Percentiles rank a stretch among this genome's conserved stretches.
These are phyloP conservation scores for Cryptocephalus moraei DNA, from an alignment of 2,888 invertebrate species.

Conservation along the genomic window DNA sequence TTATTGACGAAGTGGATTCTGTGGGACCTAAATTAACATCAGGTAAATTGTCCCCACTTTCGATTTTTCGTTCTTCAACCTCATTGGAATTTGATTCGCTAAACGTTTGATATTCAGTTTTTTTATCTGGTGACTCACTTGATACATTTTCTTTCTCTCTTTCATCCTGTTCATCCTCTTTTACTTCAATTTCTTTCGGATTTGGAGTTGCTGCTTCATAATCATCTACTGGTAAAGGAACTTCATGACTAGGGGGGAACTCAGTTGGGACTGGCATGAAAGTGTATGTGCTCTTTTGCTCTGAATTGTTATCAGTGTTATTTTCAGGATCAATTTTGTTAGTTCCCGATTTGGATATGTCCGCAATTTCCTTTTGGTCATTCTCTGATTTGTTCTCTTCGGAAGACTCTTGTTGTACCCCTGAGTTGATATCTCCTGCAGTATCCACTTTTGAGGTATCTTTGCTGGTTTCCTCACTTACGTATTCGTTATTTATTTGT, in stretches of 20 bases:
- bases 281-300: conserved; percentile 1
- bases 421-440: conserved; percentile 20
- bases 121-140: not conserved
- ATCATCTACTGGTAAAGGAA: too few relatives aligned
- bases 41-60: too few relatives aligned
- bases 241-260: not conserved
- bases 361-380: too few relatives aligned
- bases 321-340: too few relatives aligned
- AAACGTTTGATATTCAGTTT: not conserved
- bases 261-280: not conserved
- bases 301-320: not conserved
- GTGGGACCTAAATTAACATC: too few relatives aligned
- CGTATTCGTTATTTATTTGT: not conserved
- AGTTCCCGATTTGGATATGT: too few relatives aligned
- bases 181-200: not conserved
- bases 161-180: not conserved
- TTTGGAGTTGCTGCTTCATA: too few relatives aligned
- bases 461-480: not conserved
- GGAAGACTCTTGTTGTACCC: conserved; percentile 5
- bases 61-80: too few relatives aligned
- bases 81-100: not conserved
- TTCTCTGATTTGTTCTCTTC: too few relatives aligned
- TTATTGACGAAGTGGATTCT: too few relatives aligned
- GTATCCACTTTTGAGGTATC: conserved; percentile 9
- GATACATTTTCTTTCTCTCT: not conserved